These are phyloP conservation scores for Pseudolaguvia tuberculata DNA, from an alignment of 2,113 vertebrate genomes.

Conservation along the genomic window DNA sequence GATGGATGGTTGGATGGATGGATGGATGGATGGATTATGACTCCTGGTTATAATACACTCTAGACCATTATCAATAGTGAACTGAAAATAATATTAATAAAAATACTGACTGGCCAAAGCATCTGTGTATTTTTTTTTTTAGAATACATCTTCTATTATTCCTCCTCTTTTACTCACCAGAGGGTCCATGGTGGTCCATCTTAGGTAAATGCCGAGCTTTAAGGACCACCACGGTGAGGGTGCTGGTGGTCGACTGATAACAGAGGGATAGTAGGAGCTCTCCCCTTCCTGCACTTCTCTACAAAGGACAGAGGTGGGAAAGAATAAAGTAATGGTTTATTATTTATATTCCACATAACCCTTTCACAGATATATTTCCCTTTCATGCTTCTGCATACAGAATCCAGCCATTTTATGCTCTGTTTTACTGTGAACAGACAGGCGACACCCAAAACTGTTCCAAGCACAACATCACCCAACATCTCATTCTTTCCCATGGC, in stretches of 20 bases:
- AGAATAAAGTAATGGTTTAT: not conserved
- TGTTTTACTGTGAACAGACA: not conserved
- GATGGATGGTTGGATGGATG: too few species aligned
- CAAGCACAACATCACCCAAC: not conserved
- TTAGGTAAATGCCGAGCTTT: slow-evolving; percentile 91
- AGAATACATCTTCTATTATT: not conserved
- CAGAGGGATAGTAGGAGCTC: slow-evolving; percentile 93
- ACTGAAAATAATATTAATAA: not conserved
- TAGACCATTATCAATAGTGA: not conserved
- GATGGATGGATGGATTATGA: not conserved
- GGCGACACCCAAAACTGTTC: not conserved
- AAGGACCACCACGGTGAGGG: slow-evolving; percentile 92
- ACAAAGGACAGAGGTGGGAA: slow-evolving; percentile 12
- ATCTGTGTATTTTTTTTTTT: not conserved
- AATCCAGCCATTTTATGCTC: not conserved
- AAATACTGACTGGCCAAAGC: not conserved
- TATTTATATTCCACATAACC: not conserved
- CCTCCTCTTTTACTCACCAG: slow-evolving; percentile 66
- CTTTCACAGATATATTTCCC: not conserved
- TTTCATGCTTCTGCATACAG: not conserved
- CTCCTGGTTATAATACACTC: not conserved
- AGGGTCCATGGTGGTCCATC: slow-evolving; percentile 76
- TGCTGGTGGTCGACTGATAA: slow-evolving; percentile 95
- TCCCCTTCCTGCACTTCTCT: slow-evolving; percentile 88
- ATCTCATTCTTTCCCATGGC: not conserved